A percentile compares a stretch with the other conserved stretches of the same genome.
Conservation (phyloP, 2,888 invertebrate genomes). For the Endotricha flammealis region DNA sequence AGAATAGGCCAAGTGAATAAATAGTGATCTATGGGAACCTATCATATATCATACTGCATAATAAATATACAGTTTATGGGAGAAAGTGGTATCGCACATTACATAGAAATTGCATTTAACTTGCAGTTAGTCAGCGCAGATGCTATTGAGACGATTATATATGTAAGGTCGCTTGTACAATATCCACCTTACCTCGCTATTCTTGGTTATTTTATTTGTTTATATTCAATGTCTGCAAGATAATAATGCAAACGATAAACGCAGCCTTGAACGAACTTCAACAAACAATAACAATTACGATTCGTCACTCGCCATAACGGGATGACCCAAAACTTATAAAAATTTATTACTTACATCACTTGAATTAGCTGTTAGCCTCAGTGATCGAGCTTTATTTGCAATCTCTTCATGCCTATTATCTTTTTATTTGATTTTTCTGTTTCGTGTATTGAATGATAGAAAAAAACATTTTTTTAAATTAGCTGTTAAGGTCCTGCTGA, state of each 20-base stretch:
- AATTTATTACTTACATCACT: background rate
- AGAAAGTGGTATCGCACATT: constrained; percentile 31
- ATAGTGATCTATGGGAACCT: too few species aligned
- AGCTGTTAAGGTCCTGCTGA: too few species aligned
- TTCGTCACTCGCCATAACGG: background rate
- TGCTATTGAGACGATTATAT: background rate
- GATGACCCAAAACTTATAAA: background rate
- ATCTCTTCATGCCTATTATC: too few species aligned
- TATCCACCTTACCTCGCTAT: background rate
- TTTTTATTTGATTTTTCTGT: too few species aligned
- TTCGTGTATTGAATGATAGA: too few species aligned
- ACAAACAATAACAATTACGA: background rate
- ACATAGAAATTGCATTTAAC: background rate
- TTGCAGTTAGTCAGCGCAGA: too few species aligned
- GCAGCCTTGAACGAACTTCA: background rate
- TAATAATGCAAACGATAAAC: background rate
- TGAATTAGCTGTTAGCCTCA: too few species aligned
- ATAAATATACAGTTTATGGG: too few species aligned
- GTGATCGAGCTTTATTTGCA: too few species aligned
- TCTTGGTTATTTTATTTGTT: background rate
- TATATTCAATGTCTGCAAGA: background rate
- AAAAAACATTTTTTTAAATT: too few species aligned
- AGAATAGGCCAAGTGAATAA: too few species aligned
- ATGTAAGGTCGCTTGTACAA: background rate
- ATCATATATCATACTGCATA: too few species aligned